Percentiles rank a stretch among this genome's conserved stretches.
phyloP scores from a whole-genome alignment of 2,113 vertebrate genomes.

The Corythornis vintsioides region DNA sequence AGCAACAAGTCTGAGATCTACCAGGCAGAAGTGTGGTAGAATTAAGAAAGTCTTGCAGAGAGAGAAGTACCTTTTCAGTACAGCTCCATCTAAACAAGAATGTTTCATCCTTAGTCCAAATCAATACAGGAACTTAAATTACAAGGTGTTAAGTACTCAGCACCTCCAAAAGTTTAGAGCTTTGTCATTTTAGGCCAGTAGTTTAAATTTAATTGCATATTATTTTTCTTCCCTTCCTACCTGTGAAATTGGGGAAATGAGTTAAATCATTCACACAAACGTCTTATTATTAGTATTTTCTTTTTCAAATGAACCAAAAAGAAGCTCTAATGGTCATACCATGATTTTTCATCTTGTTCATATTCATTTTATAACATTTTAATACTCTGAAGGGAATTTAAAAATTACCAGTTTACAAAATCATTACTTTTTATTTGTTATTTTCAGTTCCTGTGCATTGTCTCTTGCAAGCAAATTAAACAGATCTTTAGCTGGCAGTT shows the following conservation, averaged over 20 bases:
- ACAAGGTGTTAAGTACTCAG: not conserved
- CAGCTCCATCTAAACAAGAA: not conserved
- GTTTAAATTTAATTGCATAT: not conserved
- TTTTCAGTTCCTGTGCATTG: not conserved
- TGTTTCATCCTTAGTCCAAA: not conserved
- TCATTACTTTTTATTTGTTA: slow-evolving; percentile 14
- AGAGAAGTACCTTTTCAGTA: not conserved
- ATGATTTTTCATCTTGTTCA: not conserved
- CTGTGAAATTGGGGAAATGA: not conserved
- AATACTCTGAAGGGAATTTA: slow-evolving; percentile 5
- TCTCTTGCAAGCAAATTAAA: slow-evolving; percentile 23
- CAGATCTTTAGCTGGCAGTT: slow-evolving; percentile 7
- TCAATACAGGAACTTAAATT: not conserved
- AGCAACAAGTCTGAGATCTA: not conserved
- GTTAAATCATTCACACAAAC: not conserved
- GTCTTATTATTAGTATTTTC: not conserved
- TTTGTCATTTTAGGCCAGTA: not conserved
- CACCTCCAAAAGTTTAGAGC: not conserved
- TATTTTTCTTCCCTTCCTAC: not conserved
- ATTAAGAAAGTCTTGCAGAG: not conserved
- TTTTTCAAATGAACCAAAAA: not conserved
- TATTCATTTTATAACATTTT: not conserved
- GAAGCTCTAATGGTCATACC: not conserved
- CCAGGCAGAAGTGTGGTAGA: not conserved
- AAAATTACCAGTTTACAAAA: slow-evolving; percentile 18